Conservation (phyloP, 2,113 vertebrate species). For the Aldabrachelys gigantea region DNA sequence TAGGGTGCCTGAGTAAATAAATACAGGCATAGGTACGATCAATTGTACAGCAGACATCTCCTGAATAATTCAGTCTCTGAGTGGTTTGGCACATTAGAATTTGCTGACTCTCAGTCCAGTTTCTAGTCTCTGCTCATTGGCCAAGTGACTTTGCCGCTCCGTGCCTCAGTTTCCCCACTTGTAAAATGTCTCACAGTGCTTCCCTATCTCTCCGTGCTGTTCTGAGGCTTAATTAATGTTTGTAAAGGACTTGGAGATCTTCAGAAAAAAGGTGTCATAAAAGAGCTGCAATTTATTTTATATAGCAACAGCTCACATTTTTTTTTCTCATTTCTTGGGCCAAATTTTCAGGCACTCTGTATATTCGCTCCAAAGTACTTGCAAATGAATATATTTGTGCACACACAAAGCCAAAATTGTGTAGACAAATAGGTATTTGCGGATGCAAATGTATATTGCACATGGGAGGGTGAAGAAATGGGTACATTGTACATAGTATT, state of each 20-base stretch:
- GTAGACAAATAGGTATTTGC: not conserved
- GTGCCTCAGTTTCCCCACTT: not conserved
- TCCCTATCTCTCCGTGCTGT: fast-evolving
- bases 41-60: fast-evolving
- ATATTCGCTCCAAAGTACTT: not conserved
- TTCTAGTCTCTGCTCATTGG: not conserved
- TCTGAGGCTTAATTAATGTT: not conserved
- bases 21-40: not conserved
- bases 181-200: fast-evolving
- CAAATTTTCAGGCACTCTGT: not conserved
- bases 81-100: fast-evolving
- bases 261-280: not conserved
- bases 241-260: not conserved
- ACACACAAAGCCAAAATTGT: not conserved
- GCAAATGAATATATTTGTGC: not conserved
- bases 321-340: not conserved
- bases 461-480: not conserved
- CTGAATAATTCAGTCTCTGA: not conserved
- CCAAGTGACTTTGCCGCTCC: not conserved
- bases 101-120: too few species aligned
- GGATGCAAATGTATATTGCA: not conserved
- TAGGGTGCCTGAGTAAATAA: not conserved
- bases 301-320: not conserved
- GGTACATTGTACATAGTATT: not conserved
- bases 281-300: fast-evolving